These are phyloP conservation scores for Pterostichus madidus DNA, from an alignment of 2,888 invertebrate genomes.

Conservation along the genomic window DNA sequence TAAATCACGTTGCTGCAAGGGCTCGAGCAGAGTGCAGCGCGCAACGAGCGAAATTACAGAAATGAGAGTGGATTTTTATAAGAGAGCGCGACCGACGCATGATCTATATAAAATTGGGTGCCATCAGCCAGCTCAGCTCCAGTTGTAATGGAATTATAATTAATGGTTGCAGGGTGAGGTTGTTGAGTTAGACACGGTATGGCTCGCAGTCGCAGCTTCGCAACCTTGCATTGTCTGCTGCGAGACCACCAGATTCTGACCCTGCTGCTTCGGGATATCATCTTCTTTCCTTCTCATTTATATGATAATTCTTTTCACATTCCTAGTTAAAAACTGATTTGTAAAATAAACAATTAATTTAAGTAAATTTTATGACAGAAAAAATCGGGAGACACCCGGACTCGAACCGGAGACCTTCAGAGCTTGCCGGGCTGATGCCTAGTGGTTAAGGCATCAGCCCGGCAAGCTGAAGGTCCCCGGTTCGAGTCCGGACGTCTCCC, in stretches of 20 bases:
- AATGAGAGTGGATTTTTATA: slow-evolving; percentile 65
- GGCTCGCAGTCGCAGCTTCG: slow-evolving; percentile 24
- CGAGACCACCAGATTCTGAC: not conserved
- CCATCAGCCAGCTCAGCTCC: slow-evolving; percentile 60
- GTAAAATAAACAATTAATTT: too few species aligned
- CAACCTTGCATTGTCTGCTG: slow-evolving; percentile 12
- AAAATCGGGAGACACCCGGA: too few species aligned
- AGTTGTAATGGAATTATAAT: slow-evolving; percentile 67
- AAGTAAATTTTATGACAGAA: too few species aligned
- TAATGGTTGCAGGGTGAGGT: slow-evolving; percentile 63
- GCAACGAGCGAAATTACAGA: slow-evolving; percentile 59
- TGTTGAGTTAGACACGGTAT: slow-evolving; percentile 59
- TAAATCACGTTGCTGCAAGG: slow-evolving; percentile 62
- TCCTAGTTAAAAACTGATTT: too few species aligned
- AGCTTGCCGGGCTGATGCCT: too few species aligned
- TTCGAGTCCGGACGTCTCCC: too few species aligned
- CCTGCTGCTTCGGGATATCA: not conserved
- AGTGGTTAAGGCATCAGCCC: too few species aligned
- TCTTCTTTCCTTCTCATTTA: too few species aligned
- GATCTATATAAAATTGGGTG: slow-evolving; percentile 68
- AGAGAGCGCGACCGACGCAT: slow-evolving; percentile 57
- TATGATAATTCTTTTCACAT: too few species aligned
- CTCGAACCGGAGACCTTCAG: too few species aligned
- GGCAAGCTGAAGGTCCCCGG: too few species aligned
- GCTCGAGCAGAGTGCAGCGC: slow-evolving; percentile 2